Conservation (phyloP, 2,888 invertebrate species). For the Pachycephus smyrnensis region DNA sequence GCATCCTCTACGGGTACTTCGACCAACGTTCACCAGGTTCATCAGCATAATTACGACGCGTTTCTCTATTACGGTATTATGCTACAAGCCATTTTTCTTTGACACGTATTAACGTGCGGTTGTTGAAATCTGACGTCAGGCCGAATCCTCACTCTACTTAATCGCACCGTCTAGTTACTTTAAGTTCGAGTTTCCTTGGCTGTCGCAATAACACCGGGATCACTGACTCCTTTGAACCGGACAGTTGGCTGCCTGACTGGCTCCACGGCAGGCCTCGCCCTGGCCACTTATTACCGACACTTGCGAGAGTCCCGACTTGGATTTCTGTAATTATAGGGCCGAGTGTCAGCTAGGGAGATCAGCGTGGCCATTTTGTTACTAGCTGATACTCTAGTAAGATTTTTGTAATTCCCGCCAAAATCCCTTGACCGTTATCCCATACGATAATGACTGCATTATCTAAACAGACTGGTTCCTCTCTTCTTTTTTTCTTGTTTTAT, state of each 20-base stretch:
- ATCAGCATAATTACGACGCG: not conserved
- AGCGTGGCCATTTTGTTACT: not conserved
- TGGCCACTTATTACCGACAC: not conserved
- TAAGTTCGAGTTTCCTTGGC: not conserved
- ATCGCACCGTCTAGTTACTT: not conserved
- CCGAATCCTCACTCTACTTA: not conserved
- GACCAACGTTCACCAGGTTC: not conserved
- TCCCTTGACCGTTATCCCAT: too few species aligned
- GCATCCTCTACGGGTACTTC: not conserved
- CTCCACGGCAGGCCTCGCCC: not conserved
- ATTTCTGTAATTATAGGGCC: not conserved
- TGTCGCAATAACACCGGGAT: not conserved
- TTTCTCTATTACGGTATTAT: not conserved
- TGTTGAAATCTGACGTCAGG: too few species aligned
- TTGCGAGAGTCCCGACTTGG: not conserved
- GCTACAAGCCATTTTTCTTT: not conserved
- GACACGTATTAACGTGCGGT: too few species aligned
- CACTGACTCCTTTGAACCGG: not conserved
- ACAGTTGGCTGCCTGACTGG: not conserved
- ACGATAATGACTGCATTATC: not conserved
- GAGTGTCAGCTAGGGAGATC: not conserved
- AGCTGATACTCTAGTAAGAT: not conserved
- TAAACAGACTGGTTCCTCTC: not conserved
- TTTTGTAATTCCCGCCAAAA: not conserved
- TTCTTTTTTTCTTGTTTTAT: fast-evolving